Evolutionary conservation across 2,888 invertebrate species (phyloP).

Genomic region (Napeogenes sylphis): DNA sequence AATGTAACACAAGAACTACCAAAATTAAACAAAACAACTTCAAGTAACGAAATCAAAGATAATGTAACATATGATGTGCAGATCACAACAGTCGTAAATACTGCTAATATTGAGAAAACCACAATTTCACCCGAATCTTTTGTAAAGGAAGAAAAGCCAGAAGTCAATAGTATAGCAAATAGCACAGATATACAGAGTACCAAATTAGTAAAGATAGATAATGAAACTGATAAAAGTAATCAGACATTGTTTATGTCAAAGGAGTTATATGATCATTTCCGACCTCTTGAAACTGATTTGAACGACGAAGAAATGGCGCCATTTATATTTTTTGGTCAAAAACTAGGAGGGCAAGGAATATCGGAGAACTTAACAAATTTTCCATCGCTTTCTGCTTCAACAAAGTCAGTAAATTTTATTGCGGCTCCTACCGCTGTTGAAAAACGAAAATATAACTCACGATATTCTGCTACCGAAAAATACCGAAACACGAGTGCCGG

Average conservation of each 20-base stretch:
- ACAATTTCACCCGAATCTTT: constrained; percentile 39
- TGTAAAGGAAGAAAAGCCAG: constrained; percentile 50
- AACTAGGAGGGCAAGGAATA: constrained; percentile 63
- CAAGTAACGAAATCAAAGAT: constrained; percentile 41
- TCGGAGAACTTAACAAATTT: constrained; percentile 68
- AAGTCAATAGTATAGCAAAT: constrained; percentile 55
- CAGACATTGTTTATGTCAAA: constrained; percentile 79
- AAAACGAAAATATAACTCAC: constrained; percentile 66
- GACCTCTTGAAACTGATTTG: constrained; percentile 79
- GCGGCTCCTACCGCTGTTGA: constrained; percentile 50
- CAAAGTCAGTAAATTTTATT: constrained; percentile 69
- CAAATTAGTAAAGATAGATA: constrained; percentile 54
- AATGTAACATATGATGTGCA: constrained; percentile 40
- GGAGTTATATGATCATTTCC: constrained; percentile 80
- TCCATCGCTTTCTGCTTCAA: constrained; percentile 69
- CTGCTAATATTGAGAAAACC: constrained; percentile 36
- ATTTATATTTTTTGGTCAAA: constrained; percentile 84
- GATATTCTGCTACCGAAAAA: constrained; percentile 71
- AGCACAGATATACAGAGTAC: constrained; percentile 55
- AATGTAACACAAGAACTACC: constrained; percentile 54
- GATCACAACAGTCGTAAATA: constrained; percentile 32
- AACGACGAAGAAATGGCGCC: constrained; percentile 82
- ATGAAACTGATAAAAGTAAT: constrained; percentile 65
- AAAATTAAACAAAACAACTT: constrained; percentile 46
- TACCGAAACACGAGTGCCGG: constrained; percentile 70